Base-by-base conservation (phyloP, 2,888 invertebrate species). In the Cheilosia grossa region DNA sequence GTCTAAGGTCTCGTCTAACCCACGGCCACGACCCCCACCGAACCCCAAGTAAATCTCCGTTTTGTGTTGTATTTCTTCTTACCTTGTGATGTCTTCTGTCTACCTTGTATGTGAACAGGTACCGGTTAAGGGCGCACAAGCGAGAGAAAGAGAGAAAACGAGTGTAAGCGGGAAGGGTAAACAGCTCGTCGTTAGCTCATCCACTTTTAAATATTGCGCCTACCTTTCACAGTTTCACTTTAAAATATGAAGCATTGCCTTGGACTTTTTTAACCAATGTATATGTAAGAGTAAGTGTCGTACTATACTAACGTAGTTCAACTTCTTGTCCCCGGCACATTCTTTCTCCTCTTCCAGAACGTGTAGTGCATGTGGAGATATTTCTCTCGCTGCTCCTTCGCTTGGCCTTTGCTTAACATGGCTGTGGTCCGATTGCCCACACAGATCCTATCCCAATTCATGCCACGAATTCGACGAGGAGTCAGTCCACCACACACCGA, bases 141-240 rank as follows among this genome's bases (percentile, higher is more conserved):
- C 64, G 54, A 59, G 83, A 61, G 83, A 66, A 54, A 37, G 56
- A 49, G 61, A 75, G 51, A 79, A 51, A 53, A 47, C 27, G 2
- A 30, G 9, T 9, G 30, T 2, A 47, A 54, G 59, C 47, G 53
- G 37, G 70, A 70, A 67, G 80, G 79, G 70, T 80, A 75, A 72
- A 85, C 72, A 81, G 67, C 81, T 81, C 83, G n/a, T 83, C 66
- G 81, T 72, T 70, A 85, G 72, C 85, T 75, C 75, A 77, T 81
- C 75, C 70, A 81, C 72, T 75, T 72, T 83, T 66, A 75, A 77
- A 81, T 42, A 85, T 81, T 81, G 85, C 66, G 75, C 75, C 72
- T 85, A 77, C 75, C 81, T 81, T 85, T 81, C 70, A 77, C 66
- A 81, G 81, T 61, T 77, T 75, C 40, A 75, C 66, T 72, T 61